Base-by-base conservation (phyloP, 2,113 vertebrate genomes). In the Guaruba guarouba region DNA sequence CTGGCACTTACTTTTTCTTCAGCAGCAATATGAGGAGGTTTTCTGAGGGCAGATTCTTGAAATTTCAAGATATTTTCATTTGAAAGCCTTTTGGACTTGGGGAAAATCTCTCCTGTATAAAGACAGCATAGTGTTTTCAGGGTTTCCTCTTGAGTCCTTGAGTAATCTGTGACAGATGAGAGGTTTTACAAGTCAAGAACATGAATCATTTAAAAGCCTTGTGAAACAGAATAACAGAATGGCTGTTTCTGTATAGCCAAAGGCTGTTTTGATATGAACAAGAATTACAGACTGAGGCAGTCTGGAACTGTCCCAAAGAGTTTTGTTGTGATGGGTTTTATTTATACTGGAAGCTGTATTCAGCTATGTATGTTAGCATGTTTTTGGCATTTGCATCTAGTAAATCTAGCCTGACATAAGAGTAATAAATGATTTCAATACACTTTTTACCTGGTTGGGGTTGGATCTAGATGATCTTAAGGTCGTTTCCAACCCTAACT, bases 171-270 rank as follows among this genome's bases (percentile, higher is more conserved):
- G 81, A 87, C 70, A 86, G 75, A 90, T 86, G 84, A 95, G 66
- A 78, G 18, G 57, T 92, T 95, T 96, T 90, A 66, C 41, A 79
- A 95, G 74, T 91, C 74, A 90, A 76, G 67, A 88, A 66, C 69
- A 73, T 88, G 59, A 95, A 73, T 92, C 4, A 92, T 93, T 95
- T 71, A 37, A 85, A 95, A 89, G 55, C 25, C 44, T 49, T 5
- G 0, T 67, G 59, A 86, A 84, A 76, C 51, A 84, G 13, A 35
- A 24, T 59, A 35, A 35, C 57, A 59, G 57, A 92, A 73, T 82
- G 52, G 11, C n/a, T 94, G 84, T 83, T 93, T 59, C 74, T 93
- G 22, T 55, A 41, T 73, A 93, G 81, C 74, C 84, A 73, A 71
- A 82, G 44, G 85, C 43, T 95, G 80, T 91, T 82, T 91, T 91